Conservation (phyloP, 2,797 vertebrate species). For the Chlorospingus semifuscus region DNA sequence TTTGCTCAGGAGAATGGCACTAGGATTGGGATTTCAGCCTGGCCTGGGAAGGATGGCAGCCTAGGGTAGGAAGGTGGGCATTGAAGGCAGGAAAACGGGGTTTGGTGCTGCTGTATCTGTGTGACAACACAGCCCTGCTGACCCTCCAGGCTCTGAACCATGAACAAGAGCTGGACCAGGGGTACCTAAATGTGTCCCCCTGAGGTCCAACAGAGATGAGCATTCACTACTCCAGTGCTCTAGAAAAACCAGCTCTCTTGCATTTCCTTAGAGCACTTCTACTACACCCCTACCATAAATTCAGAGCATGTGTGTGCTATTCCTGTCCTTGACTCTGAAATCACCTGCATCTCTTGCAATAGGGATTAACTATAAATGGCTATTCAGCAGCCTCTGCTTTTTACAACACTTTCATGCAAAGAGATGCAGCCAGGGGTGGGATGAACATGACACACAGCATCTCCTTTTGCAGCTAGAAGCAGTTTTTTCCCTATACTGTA, state of each 20-base stretch:
- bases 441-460: not conserved
- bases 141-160: not conserved
- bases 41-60: not conserved
- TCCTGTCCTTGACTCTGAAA: not conserved
- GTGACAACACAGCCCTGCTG: not conserved
- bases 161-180: fast-evolving
- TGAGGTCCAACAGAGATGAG: not conserved
- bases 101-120: not conserved
- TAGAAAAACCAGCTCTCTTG: not conserved
- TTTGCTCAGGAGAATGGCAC: fast-evolving
- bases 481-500: not conserved
- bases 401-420: not conserved
- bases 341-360: not conserved
- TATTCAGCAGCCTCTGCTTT: not conserved
- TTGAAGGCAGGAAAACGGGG: fast-evolving
- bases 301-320: not conserved
- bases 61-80: too few species aligned
- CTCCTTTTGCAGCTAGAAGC: not conserved
- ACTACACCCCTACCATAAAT: not conserved
- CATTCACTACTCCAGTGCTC: not conserved
- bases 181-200: not conserved
- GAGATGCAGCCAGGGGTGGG: not conserved
- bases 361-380: not conserved
- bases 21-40: not conserved
- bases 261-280: not conserved